Conservation (phyloP, 2,113 vertebrate genomes). For the Carassius carassius region DNA sequence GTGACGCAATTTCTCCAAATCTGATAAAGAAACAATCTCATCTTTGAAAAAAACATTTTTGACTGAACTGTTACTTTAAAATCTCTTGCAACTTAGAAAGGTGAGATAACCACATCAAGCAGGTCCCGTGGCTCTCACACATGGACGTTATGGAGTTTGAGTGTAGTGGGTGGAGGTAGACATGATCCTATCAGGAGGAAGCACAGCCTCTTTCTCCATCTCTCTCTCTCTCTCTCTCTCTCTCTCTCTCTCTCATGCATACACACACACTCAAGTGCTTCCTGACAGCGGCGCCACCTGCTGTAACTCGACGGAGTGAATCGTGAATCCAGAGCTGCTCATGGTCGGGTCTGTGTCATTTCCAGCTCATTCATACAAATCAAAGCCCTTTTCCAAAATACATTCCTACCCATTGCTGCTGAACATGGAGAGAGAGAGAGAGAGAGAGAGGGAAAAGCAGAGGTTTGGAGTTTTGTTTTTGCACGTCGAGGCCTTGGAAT, state of each 20-base stretch:
- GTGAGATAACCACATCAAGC: background rate
- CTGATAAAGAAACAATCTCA: background rate
- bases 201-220: slow-evolving; percentile 28
- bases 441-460: slow-evolving; percentile 3
- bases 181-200: slow-evolving; percentile 43
- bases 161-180: slow-evolving; percentile 8
- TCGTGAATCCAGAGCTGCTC: background rate
- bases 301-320: slow-evolving; percentile 1
- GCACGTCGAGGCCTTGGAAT: slow-evolving; percentile 51
- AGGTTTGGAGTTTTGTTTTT: slow-evolving; percentile 54
- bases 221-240: background rate
- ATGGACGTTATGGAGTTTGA: background rate
- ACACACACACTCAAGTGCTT: background rate
- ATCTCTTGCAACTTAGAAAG: no score
- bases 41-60: no score
- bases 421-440: slow-evolving; percentile 6
- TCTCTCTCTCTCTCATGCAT: slow-evolving; percentile 3
- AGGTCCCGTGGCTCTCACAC: background rate
- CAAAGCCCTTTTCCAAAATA: slow-evolving; percentile 14
- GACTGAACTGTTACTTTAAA: no score
- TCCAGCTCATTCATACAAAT: background rate
- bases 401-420: background rate
- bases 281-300: background rate
- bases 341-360: background rate
- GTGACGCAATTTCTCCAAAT: background rate